Evolutionary conservation across 1,140 invertebrate species (phyloP).

Genomic region (Hycleus phaleratus): DNA sequence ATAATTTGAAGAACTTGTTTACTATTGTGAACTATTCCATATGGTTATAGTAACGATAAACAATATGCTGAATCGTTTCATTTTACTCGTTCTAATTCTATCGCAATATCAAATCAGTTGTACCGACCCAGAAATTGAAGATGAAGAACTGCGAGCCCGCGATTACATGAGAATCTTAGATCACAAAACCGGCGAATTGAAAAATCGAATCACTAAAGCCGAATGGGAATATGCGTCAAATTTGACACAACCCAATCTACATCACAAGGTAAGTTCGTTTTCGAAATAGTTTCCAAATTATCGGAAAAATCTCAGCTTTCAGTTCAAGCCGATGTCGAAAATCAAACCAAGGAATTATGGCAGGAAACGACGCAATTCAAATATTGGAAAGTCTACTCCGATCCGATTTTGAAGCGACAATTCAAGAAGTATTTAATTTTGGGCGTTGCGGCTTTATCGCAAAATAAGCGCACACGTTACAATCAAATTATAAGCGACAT

Average conservation of each 20-base stretch:
- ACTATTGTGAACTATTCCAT: not conserved
- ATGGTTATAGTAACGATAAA: not conserved
- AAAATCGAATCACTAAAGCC: slow-evolving; percentile 47
- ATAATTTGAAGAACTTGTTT: not conserved
- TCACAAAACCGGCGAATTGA: slow-evolving; percentile 46
- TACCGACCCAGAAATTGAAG: slow-evolving; percentile 45
- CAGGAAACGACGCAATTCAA: slow-evolving; percentile 22
- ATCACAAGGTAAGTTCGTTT: slow-evolving; percentile 40
- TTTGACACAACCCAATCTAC: slow-evolving; percentile 61
- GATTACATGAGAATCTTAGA: slow-evolving; percentile 54
- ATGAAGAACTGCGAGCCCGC: slow-evolving; percentile 50
- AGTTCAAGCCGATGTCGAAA: slow-evolving; percentile 23
- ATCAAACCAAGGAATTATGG: slow-evolving; percentile 27
- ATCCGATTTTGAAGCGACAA: slow-evolving; percentile 23
- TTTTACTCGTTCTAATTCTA: not conserved
- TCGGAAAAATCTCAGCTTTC: slow-evolving; percentile 14
- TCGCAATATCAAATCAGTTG: not conserved
- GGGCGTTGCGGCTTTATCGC: slow-evolving; percentile 54
- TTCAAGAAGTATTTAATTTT: slow-evolving; percentile 27
- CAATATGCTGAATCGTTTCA: not conserved
- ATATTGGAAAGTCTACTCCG: slow-evolving; percentile 23
- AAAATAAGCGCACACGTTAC: slow-evolving; percentile 55
- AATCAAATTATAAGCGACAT: slow-evolving; percentile 61
- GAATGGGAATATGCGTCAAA: slow-evolving; percentile 68
- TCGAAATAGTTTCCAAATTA: not conserved